Evolutionary conservation across 2,113 vertebrate species (phyloP).

Genomic region (Donacobius atricapilla): DNA sequence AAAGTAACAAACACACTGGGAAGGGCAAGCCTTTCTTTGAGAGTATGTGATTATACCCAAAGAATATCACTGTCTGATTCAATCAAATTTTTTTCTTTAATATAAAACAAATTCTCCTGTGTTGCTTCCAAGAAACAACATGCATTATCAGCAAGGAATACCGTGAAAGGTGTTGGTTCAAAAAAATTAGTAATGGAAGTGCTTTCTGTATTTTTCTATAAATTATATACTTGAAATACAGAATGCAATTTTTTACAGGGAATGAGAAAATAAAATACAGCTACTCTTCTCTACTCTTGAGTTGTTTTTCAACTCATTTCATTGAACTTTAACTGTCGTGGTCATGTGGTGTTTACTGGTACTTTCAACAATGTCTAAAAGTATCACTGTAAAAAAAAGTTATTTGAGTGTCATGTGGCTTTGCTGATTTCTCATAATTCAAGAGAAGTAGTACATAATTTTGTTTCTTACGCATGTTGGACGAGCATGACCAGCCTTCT

Average conservation of each 20-base stretch:
- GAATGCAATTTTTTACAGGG: neutral
- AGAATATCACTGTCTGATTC: neutral
- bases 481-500: neutral
- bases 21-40: neutral
- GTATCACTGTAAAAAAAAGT: neutral
- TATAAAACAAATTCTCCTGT: neutral
- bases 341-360: conserved; percentile 2
- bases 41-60: neutral
- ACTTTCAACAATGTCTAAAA: conserved; percentile 24
- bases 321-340: conserved; percentile 20
- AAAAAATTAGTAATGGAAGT: neutral
- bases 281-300: neutral
- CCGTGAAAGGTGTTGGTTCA: neutral
- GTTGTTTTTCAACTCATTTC: conserved; percentile 11
- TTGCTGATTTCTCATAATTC: neutral
- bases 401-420: neutral
- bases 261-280: neutral
- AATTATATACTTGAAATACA: neutral
- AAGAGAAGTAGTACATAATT: neutral
- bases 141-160: neutral
- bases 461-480: neutral
- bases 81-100: neutral
- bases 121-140: neutral
- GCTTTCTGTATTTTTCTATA: neutral
- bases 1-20: neutral